phyloP scores from a whole-genome alignment of 1,140 invertebrate species.

The Drosophila busckii region DNA sequence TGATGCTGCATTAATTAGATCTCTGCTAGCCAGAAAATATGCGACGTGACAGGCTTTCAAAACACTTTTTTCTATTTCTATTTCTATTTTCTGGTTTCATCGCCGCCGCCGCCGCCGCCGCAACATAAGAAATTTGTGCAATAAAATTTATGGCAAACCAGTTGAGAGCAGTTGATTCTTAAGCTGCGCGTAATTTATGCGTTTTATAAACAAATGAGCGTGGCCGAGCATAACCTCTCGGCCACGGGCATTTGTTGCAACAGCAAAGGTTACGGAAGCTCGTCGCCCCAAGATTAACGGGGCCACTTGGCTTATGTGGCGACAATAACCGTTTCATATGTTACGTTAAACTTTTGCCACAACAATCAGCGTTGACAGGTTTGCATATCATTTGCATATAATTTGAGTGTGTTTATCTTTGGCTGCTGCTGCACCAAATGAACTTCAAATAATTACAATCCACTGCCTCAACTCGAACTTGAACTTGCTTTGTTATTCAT shows the following conservation, averaged over 20 bases:
- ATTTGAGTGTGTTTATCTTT: too few relatives aligned
- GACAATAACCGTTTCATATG: slow-evolving; percentile 64
- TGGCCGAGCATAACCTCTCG: neutral
- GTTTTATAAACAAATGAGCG: slow-evolving; percentile 11
- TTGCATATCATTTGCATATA: slow-evolving; percentile 46
- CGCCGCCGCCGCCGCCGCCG: too few relatives aligned
- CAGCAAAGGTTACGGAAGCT: slow-evolving; percentile 60
- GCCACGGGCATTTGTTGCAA: too few relatives aligned
- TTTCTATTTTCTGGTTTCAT: slow-evolving; percentile 9
- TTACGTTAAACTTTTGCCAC: slow-evolving; percentile 12
- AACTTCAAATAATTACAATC: too few relatives aligned
- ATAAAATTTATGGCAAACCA: neutral
- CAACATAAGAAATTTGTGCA: too few relatives aligned
- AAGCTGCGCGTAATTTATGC: slow-evolving; percentile 46
- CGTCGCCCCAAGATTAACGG: slow-evolving; percentile 46
- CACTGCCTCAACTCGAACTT: too few relatives aligned
- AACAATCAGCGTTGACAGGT: slow-evolving; percentile 21
- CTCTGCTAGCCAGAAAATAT: too few relatives aligned
- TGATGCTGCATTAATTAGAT: too few relatives aligned
- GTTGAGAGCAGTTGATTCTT: slow-evolving; percentile 1
- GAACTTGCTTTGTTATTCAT: slow-evolving; percentile 5
- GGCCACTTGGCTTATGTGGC: slow-evolving; percentile 27
- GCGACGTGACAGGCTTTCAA: neutral
- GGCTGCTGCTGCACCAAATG: too few relatives aligned
- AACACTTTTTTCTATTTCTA: slow-evolving; percentile 1